Conservation (phyloP, 2,113 vertebrate species). For the Vulpes lagopus region DNA sequence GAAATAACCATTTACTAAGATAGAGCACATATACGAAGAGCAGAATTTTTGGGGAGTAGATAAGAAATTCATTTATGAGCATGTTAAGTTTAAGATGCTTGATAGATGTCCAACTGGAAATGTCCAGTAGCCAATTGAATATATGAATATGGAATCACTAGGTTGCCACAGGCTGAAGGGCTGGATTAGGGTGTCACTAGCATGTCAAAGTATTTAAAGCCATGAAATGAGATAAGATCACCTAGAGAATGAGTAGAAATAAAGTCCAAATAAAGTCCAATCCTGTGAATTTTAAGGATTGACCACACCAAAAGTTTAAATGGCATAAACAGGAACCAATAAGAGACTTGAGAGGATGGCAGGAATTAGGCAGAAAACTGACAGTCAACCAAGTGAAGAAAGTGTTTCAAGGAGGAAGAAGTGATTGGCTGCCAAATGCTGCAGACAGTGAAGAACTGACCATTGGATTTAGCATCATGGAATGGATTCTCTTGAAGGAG, state of each 20-base stretch:
- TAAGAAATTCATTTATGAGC: not conserved
- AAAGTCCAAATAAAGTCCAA: not conserved
- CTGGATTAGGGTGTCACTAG: not conserved
- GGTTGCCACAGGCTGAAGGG: not conserved
- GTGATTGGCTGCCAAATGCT: not conserved
- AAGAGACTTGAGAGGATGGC: not conserved
- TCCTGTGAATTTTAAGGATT: constrained; percentile 26
- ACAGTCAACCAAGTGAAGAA: not conserved
- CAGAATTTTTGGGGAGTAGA: not conserved
- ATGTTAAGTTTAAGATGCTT: not conserved
- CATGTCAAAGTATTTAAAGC: not conserved
- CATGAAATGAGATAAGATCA: not conserved
- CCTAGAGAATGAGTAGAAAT: not conserved
- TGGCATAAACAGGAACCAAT: not conserved
- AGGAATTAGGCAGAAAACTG: not conserved
- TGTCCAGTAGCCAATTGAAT: not conserved
- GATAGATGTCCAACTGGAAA: not conserved
- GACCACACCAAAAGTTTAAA: not conserved
- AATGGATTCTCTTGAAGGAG: not conserved
- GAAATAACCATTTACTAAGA: not conserved
- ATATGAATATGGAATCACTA: not conserved
- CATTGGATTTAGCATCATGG: not conserved
- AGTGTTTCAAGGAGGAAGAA: not conserved
- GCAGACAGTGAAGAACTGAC: not conserved
- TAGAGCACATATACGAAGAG: not conserved